Conservation (phyloP, 64 coral and sea anemone species). For the Montipora capricornis region DNA sequence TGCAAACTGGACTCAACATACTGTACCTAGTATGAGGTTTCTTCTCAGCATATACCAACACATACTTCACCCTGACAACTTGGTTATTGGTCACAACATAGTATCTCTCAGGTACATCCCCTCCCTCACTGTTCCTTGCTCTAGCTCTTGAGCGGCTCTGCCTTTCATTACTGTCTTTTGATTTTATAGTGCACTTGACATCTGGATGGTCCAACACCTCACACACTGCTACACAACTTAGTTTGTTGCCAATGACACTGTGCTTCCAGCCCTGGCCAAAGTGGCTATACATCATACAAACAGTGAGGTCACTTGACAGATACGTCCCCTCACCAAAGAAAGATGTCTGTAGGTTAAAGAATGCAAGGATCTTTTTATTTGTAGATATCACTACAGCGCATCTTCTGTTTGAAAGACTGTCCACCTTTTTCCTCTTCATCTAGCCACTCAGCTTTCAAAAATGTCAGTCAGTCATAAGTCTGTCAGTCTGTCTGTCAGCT, state of each 20-base stretch:
- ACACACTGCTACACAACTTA: conserved; percentile 96
- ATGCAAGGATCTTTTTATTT: not conserved
- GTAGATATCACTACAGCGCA: too few relatives aligned
- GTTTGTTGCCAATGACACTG: conserved; percentile 71
- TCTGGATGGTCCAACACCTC: conserved; percentile 95
- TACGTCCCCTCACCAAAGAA: conserved; percentile 99
- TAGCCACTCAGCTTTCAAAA: not conserved
- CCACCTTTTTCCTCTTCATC: too few relatives aligned
- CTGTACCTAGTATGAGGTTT: conserved; percentile 2
- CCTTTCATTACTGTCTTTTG: conserved; percentile 45
- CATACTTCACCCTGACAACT: conserved; percentile 88
- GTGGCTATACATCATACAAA: conserved; percentile 89
- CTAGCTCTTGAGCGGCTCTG: conserved; percentile 67
- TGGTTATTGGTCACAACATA: conserved; percentile 99
- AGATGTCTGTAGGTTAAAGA: conserved; percentile 73
- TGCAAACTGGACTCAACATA: not conserved
- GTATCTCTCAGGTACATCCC: conserved; percentile 96
- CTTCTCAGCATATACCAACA: conserved; percentile 93
- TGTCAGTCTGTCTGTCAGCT: not conserved
- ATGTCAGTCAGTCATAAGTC: not conserved
- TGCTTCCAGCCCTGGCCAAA: conserved; percentile 82
- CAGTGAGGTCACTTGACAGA: conserved; percentile 91
- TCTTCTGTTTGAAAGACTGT: too few relatives aligned
- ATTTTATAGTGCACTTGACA: conserved; percentile 87
- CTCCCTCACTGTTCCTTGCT: conserved; percentile 91